Evolutionary conservation across 1,140 invertebrate genomes (phyloP).

Genomic region (Diprion similis): DNA sequence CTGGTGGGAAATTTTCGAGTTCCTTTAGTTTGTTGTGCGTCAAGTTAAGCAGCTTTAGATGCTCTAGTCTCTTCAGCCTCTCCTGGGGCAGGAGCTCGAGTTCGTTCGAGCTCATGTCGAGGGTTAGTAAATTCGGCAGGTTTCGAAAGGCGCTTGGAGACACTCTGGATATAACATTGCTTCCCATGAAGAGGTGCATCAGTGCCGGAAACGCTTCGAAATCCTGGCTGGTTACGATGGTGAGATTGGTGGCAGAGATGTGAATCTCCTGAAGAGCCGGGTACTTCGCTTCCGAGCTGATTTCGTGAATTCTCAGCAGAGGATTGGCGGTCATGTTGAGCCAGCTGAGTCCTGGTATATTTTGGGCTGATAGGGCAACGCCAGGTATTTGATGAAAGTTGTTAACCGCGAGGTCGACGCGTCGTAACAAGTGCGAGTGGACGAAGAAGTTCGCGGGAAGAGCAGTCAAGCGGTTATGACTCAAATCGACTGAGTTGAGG

Average conservation of each 20-base stretch:
- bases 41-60: conserved; percentile 73
- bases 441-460: conserved; percentile 77
- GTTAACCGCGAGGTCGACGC: conserved; percentile 77
- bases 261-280: conserved; percentile 74
- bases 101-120: conserved; percentile 80
- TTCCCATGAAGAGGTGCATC: conserved; percentile 70
- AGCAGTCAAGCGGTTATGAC: conserved; percentile 69
- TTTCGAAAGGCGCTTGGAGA: conserved; percentile 80
- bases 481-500: conserved; percentile 70
- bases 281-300: conserved; percentile 63
- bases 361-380: conserved; percentile 71
- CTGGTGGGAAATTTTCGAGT: conserved; percentile 76
- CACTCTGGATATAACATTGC: conserved; percentile 75
- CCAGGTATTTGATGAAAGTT: conserved; percentile 77
- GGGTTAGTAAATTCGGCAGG: conserved; percentile 69
- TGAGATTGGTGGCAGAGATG: conserved; percentile 77
- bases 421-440: conserved; percentile 68
- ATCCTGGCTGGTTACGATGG: conserved; percentile 79
- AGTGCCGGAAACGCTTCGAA: conserved; percentile 79
- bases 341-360: conserved; percentile 70
- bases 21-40: conserved; percentile 78
- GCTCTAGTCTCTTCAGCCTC: conserved; percentile 73
- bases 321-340: conserved; percentile 80
- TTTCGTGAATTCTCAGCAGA: conserved; percentile 69
- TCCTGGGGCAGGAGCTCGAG: conserved; percentile 81